Base-by-base conservation (phyloP, 2,888 invertebrate genomes). In the Monopis laevigella region DNA sequence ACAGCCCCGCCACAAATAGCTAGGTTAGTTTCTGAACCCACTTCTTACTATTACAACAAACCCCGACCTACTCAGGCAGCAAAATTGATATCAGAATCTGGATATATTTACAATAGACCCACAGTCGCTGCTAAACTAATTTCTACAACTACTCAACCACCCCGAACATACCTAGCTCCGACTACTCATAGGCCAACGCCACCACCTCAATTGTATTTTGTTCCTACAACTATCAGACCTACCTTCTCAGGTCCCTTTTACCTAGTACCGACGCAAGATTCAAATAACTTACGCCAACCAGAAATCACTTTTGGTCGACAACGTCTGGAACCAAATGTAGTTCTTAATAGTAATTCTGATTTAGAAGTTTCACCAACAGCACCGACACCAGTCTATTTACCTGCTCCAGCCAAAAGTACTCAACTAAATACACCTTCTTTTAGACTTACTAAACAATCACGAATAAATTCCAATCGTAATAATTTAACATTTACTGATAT, bases 401-500 rank as follows among this genome's bases (percentile, higher is more conserved):
- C 28, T 18, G 52, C 42, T 47, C 54, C 29, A 52, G 44, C 46
- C 48, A 40, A 30, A 45, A n/a, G 21, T 7, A 32, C 2, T 14
- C 21, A 40, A 3, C n/a, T 16, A 10, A 54, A 50, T 35, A 50
- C 50, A 30, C 55, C 60, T 5, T 46, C 60, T 16, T 59, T 57
- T 44, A 46, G 59, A n/a, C 24, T 56, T 14, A 52, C 49, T 2
- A 59, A 61, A 50, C 57, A 59, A 36, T 54, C 59, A 16, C 50
- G 49, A 5, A 47, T 53, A 17, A 63, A 62, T 30, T 43, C 54
- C 19, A 62, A 60, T 43, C 52, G 51, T 39, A 65, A 69, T n/a
- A 77, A 75, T 45, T 47, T 70, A 51, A 59, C 68, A 10, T 78
- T 78, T 43, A 51, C 69, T 45, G 75, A 80, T 46, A 67, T 75